Evolutionary conservation across 2,797 vertebrate species (phyloP), one percentile per base, ranked within the genome.

Genomic region (Glossophaga mutica): DNA sequence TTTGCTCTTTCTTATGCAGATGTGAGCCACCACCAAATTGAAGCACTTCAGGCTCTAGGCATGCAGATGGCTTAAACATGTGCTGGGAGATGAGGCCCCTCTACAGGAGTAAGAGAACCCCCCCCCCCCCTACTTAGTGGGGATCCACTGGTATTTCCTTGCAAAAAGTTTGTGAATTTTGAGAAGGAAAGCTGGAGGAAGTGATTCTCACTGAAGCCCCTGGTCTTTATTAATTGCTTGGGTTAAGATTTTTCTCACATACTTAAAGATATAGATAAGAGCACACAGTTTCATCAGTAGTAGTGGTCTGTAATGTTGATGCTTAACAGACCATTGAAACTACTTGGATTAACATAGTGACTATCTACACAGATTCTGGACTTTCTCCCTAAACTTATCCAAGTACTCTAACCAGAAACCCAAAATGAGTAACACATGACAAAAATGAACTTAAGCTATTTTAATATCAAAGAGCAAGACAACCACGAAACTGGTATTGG

Each of bases 361-460:
- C 57, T 93, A 24, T 81, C 78, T 46, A 65, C 12, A 78, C 79
- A 96, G 97, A 97, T 93, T 62, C 29, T 44, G 32, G 18, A 79
- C 81, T 94, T 71, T 9, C n/a, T 59, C 78, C 73, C 21, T 89
- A 96, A 96, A 44, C 81, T 84, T 76, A 86, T 95, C 81, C 96
- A 97, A 97, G 97, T 71, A 57, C 70, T 95, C 74, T 79, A 89
- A 96, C 67, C 90, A 85, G 88, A n/a, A 96, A 65, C 50, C 93
- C 94, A 93, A 92, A 95, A 76, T 90, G 95, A 96, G 70, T 62
- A 84, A 95, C 96, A 95, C 68, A 57, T 39, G 87, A 93, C 92
- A 97, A 77, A 97, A 96, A 95, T 50, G 59, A 97, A 96, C 92
- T 91, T 95, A 95, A 97, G 89, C 83, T 96, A 91, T 97, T 97